phyloP scores from a whole-genome alignment of 2,113 vertebrate species.

The Centrocercus urophasianus region DNA sequence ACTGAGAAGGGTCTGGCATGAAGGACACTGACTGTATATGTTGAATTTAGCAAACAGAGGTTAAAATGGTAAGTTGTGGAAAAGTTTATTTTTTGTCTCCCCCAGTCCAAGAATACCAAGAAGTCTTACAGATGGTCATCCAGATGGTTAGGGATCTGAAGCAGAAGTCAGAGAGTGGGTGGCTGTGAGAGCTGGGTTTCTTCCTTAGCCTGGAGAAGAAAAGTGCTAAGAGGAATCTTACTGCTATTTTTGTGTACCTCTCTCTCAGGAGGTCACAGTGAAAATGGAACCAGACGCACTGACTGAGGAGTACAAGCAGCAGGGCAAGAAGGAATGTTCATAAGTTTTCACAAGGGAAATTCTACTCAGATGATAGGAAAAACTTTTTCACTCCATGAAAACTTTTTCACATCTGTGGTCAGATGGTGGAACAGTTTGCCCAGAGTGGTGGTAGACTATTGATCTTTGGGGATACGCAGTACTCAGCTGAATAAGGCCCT shows the following conservation, averaged over 20 bases:
- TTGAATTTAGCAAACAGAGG: background rate
- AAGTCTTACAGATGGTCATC: background rate
- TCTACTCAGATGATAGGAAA: background rate
- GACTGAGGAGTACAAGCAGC: background rate
- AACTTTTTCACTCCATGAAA: background rate
- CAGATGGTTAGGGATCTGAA: background rate
- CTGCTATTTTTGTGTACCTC: background rate
- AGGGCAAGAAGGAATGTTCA: background rate
- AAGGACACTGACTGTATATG: background rate
- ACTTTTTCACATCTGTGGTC: background rate
- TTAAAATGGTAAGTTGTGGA: background rate
- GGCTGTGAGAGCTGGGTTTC: background rate
- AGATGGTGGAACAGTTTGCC: background rate
- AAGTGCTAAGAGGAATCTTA: background rate
- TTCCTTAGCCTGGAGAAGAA: background rate
- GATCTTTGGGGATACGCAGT: background rate
- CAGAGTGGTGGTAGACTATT: background rate
- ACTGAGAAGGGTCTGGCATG: background rate
- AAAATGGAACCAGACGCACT: background rate
- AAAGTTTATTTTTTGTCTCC: background rate
- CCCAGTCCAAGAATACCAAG: background rate
- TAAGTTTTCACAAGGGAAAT: background rate
- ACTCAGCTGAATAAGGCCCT: background rate
- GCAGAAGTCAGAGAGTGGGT: background rate
- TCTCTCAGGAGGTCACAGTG: background rate